These are phyloP conservation scores for Elegia similella DNA, from an alignment of 2,888 invertebrate species.

Conservation along the genomic window DNA sequence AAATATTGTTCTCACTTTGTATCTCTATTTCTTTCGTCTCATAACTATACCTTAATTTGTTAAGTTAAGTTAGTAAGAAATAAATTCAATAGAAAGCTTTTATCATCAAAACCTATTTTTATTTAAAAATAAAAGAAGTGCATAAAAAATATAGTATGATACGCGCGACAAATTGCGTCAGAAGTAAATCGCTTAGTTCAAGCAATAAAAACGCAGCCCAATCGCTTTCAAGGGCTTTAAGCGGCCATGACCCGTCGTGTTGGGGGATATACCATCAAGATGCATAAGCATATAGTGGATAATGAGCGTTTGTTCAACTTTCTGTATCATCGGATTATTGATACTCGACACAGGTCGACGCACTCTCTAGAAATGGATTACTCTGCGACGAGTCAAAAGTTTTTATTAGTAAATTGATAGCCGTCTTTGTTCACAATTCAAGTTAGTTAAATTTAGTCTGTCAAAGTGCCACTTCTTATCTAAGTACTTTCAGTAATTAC, in stretches of 20 bases:
- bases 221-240: conserved; percentile 78
- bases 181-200: conserved; percentile 45
- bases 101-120: too few species aligned
- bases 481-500: not conserved
- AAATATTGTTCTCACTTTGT: too few species aligned
- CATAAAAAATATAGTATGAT: not conserved
- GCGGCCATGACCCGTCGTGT: conserved; percentile 76
- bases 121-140: too few species aligned
- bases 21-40: too few species aligned
- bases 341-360: conserved; percentile 17
- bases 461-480: not conserved
- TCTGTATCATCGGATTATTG: conserved; percentile 23
- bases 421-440: conserved; percentile 10
- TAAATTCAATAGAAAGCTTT: too few species aligned
- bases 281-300: conserved; percentile 42
- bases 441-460: conserved; percentile 1
- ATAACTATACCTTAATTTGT: too few species aligned
- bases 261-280: conserved; percentile 50
- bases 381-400: conserved; percentile 16
- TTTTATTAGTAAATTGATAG: conserved; percentile 21
- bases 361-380: conserved; percentile 15
- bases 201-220: conserved; percentile 60
- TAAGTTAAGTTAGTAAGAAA: too few species aligned
- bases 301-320: conserved; percentile 45
- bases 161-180: not conserved